phyloP scores from a whole-genome alignment of 2,797 vertebrate species.

The Valencia hispanica region DNA sequence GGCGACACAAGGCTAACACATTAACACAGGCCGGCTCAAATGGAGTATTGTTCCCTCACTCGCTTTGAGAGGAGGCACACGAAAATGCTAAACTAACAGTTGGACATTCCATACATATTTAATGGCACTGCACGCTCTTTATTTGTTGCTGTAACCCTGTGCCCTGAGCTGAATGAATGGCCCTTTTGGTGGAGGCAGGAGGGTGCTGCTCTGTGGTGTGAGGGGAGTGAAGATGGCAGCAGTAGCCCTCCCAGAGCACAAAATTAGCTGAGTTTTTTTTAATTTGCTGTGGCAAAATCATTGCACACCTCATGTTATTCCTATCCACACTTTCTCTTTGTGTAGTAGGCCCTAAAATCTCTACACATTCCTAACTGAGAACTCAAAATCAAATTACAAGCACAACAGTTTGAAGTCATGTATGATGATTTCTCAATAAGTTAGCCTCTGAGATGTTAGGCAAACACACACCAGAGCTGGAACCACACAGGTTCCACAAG shows the following conservation, averaged over 20 bases:
- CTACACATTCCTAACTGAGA: constrained; percentile 27
- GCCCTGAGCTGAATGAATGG: constrained; percentile 83
- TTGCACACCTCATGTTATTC: constrained; percentile 62
- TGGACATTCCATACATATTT: constrained; percentile 92
- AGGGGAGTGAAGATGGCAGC: constrained; percentile 64
- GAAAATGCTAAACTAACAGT: constrained; percentile 89
- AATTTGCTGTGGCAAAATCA: constrained; percentile 65
- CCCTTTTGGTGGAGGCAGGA: constrained; percentile 83
- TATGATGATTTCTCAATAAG: constrained; percentile 59
- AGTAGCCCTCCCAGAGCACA: constrained; percentile 64
- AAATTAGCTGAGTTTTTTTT: constrained; percentile 73
- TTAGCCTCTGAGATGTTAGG: constrained; percentile 60
- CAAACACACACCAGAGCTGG: constrained; percentile 62
- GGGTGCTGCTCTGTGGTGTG: constrained; percentile 61
- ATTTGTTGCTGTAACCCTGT: constrained; percentile 93
- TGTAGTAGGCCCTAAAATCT: constrained; percentile 48
- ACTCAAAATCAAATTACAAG: constrained; percentile 52
- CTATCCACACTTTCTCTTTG: constrained; percentile 43
- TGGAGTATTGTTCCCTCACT: constrained; percentile 77
- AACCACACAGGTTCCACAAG: constrained; percentile 68
- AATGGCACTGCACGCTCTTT: constrained; percentile 83
- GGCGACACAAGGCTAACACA: constrained; percentile 62
- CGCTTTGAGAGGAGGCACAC: constrained; percentile 77
- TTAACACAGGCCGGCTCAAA: constrained; percentile 75
- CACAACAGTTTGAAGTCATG: constrained; percentile 38